Evolutionary conservation across 1,140 invertebrate species (phyloP), one percentile per base, ranked within the genome.

Genomic region (Holcopasites calliopsidis): DNA sequence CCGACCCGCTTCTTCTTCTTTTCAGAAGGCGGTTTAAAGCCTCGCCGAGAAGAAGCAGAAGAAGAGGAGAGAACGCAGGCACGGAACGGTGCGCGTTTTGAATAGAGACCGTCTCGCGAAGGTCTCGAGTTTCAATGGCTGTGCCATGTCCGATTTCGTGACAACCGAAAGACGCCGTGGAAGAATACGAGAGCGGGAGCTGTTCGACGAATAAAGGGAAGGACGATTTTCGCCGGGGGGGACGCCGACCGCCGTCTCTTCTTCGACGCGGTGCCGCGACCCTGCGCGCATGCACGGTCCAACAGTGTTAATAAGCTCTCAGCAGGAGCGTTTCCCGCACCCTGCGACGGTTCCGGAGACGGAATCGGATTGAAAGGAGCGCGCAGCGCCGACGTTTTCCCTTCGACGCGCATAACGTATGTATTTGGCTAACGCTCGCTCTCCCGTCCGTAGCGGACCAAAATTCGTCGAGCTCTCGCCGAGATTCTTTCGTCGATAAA

Each of bases 61-160:
- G 11, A n/a, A 11, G 21, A 4, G 35, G 57, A 35, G 38, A 57
- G 52, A 47, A n/a, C 33, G 58, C 23, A 57, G 33, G n/a, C 23
- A 64, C 21, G 54, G 44, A 49, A 62, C 69, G 58, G 35, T 82
- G 58, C 50, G 52, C 66, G 55, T 44, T 44, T 61, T 84, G 80
- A 87, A 88, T 86, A 74, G n/a, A n/a, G 79, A 35, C 64, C 72
- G 75, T 82, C 71, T 79, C 79, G 70, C 69, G 80, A 88, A 79
- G 75, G 79, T 85, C 78, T 86, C 82, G 77, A 82, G 86, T 84
- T 88, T 87, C 83, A 88, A 88, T 88, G 71, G 82, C 23, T 60
- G 76, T 55, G 71, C 61, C 71, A 73, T 52, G 80, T 77, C 82
- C 77, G 72, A 84, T 84, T 80, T 73, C 58, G 68, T 61, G 68